Evolutionary conservation across 2,888 invertebrate species (phyloP).

Genomic region (Xiphydria camelus): DNA sequence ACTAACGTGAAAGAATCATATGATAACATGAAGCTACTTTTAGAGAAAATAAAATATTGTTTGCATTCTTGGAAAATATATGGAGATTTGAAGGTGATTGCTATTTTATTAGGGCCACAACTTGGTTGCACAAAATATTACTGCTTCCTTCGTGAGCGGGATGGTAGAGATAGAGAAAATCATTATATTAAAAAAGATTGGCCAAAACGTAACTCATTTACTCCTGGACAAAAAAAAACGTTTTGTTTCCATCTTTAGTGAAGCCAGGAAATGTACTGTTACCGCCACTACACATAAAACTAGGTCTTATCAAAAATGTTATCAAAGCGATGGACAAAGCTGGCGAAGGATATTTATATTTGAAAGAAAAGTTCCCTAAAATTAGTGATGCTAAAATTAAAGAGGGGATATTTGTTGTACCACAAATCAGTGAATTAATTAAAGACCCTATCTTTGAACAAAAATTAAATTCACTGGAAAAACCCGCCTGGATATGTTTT

Average conservation of each 20-base stretch:
- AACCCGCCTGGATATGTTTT: too few species aligned
- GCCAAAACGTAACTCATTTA: too few species aligned
- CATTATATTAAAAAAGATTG: constrained; percentile 28
- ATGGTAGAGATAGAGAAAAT: constrained; percentile 25
- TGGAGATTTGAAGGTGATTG: constrained; percentile 25
- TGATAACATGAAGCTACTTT: constrained; percentile 12
- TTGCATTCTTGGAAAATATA: too few species aligned
- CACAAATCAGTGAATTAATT: constrained; percentile 27
- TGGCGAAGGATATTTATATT: constrained; percentile 8
- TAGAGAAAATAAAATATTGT: constrained; percentile 15
- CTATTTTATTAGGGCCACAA: constrained; percentile 31
- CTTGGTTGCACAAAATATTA: constrained; percentile 27
- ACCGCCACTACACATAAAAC: constrained; percentile 28
- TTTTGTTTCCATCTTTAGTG: too few species aligned
- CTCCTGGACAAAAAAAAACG: too few species aligned
- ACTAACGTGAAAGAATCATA: constrained; percentile 30
- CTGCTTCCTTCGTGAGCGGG: constrained; percentile 29
- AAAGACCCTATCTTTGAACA: constrained; percentile 7
- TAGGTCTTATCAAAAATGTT: too few species aligned
- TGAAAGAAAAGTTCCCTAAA: too few species aligned
- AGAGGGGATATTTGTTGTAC: too few species aligned
- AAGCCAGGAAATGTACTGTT: not conserved
- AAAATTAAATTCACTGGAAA: constrained; percentile 9
- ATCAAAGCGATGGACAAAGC: too few species aligned
- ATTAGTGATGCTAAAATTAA: too few species aligned